Conservation (phyloP, 2,888 invertebrate species). For the Oeneis ivallda region DNA sequence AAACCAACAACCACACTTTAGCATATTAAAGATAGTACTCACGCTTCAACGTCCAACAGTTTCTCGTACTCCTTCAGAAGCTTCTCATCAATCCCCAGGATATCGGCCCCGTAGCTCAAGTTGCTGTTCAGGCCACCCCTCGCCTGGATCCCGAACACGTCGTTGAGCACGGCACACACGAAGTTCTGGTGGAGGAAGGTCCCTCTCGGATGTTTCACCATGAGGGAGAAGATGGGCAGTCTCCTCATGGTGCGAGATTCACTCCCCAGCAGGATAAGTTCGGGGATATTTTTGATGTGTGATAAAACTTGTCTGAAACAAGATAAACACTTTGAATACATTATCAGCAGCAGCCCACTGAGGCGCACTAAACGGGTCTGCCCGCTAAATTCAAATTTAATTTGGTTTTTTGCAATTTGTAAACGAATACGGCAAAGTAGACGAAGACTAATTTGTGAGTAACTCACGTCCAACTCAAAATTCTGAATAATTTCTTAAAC, state of each 20-base stretch:
- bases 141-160: conserved; percentile 95
- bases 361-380: too few species aligned
- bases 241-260: conserved; percentile 84
- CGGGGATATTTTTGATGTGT: conserved; percentile 89
- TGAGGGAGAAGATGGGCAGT: conserved; percentile 92
- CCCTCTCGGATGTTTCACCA: conserved; percentile 90
- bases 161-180: conserved; percentile 92
- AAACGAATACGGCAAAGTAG: too few species aligned
- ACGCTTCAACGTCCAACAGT: conserved; percentile 73
- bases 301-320: conserved; percentile 86
- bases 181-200: conserved; percentile 94
- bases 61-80: conserved; percentile 89
- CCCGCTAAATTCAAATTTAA: too few species aligned
- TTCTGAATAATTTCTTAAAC: too few species aligned
- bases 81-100: conserved; percentile 90
- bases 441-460: too few species aligned
- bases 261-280: conserved; percentile 89
- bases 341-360: too few species aligned
- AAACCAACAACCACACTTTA: too few species aligned
- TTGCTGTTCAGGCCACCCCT: conserved; percentile 91
- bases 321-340: conserved; percentile 13
- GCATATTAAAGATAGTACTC: conserved; percentile 44
- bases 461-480: too few species aligned
- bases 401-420: too few species aligned
- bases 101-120: conserved; percentile 91